Evolutionary conservation across 1,140 invertebrate species (phyloP).

Genomic region (Papilio polyxenes): DNA sequence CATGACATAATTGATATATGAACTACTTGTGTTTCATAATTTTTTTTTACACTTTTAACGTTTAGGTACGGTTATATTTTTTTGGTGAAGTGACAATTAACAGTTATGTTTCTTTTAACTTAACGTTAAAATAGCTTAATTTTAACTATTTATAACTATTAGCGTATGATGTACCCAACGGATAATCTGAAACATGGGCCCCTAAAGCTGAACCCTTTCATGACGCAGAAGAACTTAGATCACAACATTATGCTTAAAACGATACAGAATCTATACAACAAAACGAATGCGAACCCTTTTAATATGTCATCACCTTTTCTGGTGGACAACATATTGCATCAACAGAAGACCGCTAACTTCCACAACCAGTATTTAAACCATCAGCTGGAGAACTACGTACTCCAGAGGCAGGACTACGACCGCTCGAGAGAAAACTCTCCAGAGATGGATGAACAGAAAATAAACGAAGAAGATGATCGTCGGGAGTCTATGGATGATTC

Average conservation of each 20-base stretch:
- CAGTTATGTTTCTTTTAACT: slow-evolving; percentile 23
- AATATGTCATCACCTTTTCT: slow-evolving; percentile 78
- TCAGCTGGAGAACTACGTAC: slow-evolving; percentile 73
- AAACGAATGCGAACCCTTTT: slow-evolving; percentile 57
- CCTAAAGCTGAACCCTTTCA: slow-evolving; percentile 66
- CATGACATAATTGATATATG: slow-evolving; percentile 9
- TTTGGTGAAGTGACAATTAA: slow-evolving; percentile 18
- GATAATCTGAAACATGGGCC: slow-evolving; percentile 70
- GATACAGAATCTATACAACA: slow-evolving; percentile 71
- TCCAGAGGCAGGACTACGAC: slow-evolving; percentile 67
- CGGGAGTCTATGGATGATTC: slow-evolving; percentile 57
- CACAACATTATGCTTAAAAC: slow-evolving; percentile 77
- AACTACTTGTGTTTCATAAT: neutral
- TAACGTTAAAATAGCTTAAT: slow-evolving; percentile 1
- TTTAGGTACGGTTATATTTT: neutral
- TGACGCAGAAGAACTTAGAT: slow-evolving; percentile 57
- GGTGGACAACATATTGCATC: slow-evolving; percentile 77
- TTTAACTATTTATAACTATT: slow-evolving; percentile 31
- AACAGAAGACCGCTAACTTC: slow-evolving; percentile 73
- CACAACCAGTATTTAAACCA: slow-evolving; percentile 79
- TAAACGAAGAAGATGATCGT: slow-evolving; percentile 59
- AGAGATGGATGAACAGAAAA: slow-evolving; percentile 64
- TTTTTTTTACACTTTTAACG: neutral
- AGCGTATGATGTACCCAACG: slow-evolving; percentile 71
- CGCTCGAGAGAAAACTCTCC: slow-evolving; percentile 69